Conservation (phyloP, 2,113 vertebrate species). For the Malurus cyaneus region DNA sequence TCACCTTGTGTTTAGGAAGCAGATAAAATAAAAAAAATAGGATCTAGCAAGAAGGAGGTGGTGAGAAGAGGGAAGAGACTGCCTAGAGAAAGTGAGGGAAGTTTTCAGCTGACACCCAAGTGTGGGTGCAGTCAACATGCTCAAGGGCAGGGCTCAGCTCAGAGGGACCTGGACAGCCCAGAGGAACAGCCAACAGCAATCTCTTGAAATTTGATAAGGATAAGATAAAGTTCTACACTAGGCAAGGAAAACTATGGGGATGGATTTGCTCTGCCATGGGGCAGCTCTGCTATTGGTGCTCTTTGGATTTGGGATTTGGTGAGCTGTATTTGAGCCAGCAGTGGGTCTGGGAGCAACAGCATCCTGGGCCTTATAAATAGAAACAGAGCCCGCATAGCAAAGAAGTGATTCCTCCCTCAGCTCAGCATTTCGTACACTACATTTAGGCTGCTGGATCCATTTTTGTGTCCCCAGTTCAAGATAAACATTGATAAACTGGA, state of each 20-base stretch:
- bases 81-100: background rate
- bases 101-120: background rate
- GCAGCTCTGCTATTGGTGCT: background rate
- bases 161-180: background rate
- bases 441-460: background rate
- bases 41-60: background rate
- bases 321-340: background rate
- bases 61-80: background rate
- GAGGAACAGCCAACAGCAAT: background rate
- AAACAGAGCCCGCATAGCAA: background rate
- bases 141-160: accelerated
- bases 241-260: background rate
- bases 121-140: background rate
- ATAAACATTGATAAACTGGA: background rate
- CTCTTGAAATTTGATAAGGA: background rate
- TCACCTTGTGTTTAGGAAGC: background rate
- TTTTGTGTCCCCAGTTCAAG: background rate
- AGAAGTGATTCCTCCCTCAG: background rate
- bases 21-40: background rate
- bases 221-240: background rate
- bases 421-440: background rate
- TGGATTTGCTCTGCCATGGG: background rate
- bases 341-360: background rate
- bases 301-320: background rate
- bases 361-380: background rate